Percentiles rank a stretch among this genome's conserved stretches.
Conservation (phyloP, 1,140 invertebrate species). For the Druon quercuslanigerum region DNA sequence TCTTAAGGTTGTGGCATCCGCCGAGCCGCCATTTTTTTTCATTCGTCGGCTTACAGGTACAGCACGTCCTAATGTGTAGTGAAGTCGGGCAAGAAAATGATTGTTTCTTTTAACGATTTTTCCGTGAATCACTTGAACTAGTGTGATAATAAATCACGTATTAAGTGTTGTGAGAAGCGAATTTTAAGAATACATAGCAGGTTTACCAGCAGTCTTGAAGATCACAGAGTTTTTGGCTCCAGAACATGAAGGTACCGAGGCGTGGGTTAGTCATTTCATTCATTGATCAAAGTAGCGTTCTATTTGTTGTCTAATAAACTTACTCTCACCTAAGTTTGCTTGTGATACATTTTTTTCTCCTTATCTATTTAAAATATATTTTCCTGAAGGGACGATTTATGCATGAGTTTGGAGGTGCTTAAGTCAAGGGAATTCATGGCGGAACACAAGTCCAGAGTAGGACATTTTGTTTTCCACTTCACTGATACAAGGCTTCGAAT, state of each 20-base stretch:
- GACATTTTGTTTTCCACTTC: conserved; percentile 7
- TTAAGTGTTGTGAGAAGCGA: no score
- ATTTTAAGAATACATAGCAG: no score
- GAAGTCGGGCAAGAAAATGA: no score
- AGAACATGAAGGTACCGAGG: conserved; percentile 11
- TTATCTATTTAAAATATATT: background rate
- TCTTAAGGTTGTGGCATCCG: no score
- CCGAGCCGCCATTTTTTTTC: no score
- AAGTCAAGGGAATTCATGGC: background rate
- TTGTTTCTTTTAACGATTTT: no score
- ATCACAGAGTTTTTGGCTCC: background rate
- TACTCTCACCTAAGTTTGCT: background rate
- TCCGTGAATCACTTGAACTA: no score
- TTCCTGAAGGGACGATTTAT: background rate
- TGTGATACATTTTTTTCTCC: background rate
- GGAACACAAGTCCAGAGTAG: background rate
- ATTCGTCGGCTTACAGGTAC: no score
- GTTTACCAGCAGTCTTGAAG: no score
- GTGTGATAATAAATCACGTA: no score
- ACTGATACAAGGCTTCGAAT: background rate
- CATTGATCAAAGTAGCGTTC: background rate
- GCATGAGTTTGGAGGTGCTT: background rate
- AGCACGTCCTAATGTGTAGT: no score
- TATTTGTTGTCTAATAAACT: background rate
- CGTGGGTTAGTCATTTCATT: conserved; percentile 10